Evolutionary conservation across 1,140 invertebrate genomes (phyloP), one percentile per base, ranked within the genome.

Genomic region (Brachionus rubens): DNA sequence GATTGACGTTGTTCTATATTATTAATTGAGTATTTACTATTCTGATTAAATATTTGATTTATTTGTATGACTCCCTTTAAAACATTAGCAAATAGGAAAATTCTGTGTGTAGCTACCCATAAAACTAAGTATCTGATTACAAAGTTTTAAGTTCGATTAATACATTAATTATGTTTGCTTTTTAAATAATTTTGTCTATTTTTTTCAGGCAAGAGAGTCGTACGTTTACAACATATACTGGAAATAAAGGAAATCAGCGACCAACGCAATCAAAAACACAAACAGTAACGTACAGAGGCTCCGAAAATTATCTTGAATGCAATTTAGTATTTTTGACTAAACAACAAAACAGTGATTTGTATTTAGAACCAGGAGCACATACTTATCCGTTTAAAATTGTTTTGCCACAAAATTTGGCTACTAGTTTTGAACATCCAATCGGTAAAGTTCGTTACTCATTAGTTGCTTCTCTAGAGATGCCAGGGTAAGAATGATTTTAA

Each of bases 391-490:
- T 65, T 46, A 40, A 65, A 19, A 28, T 65, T 40, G 19, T 26
- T 40, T 24, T 65, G 5, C 59, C 59, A 24, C 16, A 6, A 21
- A 46, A 65, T 40, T 41, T 65, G 12, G 28, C 59, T 24, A 41
- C 59, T 14, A 65, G 59, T 24, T 46, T 65, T 65, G 59, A 65
- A 46, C 33, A 65, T 40, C 19, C 0, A 14, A 65, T 36, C 24
- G 59, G 59, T 6, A 33, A 40, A 3, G 12, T 65, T 14, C 16
- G 59, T 40, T 65, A 65, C 16, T 41, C 59, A 1, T 5, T 65
- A 4, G 12, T 3, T 21, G 59, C 9, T 24, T 3, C 21, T 3
- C 16, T 65, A 10, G 59, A 65, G 1, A 46, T 65, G 9, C 59
- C 59, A 1, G 36, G 54, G 3, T 59, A 33, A 26, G n/a, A n/a